These are phyloP conservation scores for Drosophila hamatofila DNA, from an alignment of 2,888 invertebrate genomes.

Conservation along the genomic window DNA sequence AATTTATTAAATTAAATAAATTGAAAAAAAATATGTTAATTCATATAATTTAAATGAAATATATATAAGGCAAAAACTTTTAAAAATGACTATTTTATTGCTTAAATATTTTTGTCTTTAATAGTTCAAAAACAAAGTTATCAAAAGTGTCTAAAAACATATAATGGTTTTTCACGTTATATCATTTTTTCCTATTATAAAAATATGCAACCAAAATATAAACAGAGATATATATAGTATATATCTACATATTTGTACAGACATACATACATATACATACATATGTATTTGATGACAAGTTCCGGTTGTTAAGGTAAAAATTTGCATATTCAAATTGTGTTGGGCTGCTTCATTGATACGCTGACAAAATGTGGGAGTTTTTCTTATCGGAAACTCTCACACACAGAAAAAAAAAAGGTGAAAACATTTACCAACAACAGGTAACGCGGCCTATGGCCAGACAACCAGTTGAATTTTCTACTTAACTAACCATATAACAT, in stretches of 20 bases:
- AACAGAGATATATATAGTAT: too few species aligned
- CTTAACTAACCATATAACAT: conserved; percentile 45
- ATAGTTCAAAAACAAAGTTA: background rate
- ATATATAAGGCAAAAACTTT: too few species aligned
- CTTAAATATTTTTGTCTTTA: background rate
- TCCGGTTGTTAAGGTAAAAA: conserved; percentile 36
- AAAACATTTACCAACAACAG: conserved; percentile 43
- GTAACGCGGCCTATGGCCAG: conserved; percentile 18
- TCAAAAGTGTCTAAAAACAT: background rate
- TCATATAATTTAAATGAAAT: background rate
- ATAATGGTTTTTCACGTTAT: background rate
- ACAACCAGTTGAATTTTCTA: conserved; percentile 60
- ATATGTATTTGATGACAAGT: conserved; percentile 17
- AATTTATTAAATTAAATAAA: too few species aligned
- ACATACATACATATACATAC: background rate
- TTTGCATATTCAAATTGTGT: conserved; percentile 50
- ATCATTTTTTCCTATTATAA: background rate
- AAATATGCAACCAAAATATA: background rate
- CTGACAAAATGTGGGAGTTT: conserved; percentile 65
- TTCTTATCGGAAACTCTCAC: conserved; percentile 65
- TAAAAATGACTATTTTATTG: too few species aligned
- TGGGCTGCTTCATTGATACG: conserved; percentile 17
- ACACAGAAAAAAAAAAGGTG: conserved; percentile 30
- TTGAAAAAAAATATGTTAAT: background rate
- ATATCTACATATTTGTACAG: background rate